These are phyloP conservation scores for Colinus virginianus DNA, from an alignment of 2,113 vertebrate genomes.

Conservation along the genomic window DNA sequence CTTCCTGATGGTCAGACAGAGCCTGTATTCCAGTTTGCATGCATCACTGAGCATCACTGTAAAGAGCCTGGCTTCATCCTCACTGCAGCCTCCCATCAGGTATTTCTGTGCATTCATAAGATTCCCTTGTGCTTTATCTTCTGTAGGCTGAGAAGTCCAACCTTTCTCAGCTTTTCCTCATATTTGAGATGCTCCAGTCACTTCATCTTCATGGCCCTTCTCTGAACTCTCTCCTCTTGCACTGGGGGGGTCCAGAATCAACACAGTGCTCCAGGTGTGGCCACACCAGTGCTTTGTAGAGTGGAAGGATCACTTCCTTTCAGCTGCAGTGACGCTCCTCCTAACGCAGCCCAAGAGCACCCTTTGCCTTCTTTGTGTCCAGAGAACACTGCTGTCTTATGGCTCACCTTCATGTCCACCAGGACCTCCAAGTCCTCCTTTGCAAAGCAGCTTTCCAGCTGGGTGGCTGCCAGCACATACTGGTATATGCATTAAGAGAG, in stretches of 20 bases:
- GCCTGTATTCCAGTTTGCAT: neutral
- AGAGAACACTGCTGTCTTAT: neutral
- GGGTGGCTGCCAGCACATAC: neutral
- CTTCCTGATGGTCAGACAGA: neutral
- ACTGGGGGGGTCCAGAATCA: neutral
- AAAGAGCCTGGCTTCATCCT: too few relatives aligned
- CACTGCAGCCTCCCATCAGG: neutral
- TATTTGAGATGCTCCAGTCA: neutral
- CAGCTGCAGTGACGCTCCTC: neutral
- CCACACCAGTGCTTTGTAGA: neutral
- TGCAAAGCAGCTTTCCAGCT: neutral
- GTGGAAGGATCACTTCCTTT: neutral
- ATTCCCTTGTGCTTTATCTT: neutral
- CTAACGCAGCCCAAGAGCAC: neutral
- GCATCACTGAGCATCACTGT: neutral
- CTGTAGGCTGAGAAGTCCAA: neutral
- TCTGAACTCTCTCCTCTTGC: neutral
- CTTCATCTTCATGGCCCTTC: neutral
- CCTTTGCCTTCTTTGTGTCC: accelerated
- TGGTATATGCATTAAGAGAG: neutral
- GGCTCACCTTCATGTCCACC: neutral
- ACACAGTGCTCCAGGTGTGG: neutral
- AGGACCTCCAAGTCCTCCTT: neutral
- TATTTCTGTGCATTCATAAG: neutral
- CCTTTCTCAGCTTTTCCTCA: neutral